Evolutionary conservation across 2,888 invertebrate genomes (phyloP).

Genomic region (Hirtodrosophila cameraria): DNA sequence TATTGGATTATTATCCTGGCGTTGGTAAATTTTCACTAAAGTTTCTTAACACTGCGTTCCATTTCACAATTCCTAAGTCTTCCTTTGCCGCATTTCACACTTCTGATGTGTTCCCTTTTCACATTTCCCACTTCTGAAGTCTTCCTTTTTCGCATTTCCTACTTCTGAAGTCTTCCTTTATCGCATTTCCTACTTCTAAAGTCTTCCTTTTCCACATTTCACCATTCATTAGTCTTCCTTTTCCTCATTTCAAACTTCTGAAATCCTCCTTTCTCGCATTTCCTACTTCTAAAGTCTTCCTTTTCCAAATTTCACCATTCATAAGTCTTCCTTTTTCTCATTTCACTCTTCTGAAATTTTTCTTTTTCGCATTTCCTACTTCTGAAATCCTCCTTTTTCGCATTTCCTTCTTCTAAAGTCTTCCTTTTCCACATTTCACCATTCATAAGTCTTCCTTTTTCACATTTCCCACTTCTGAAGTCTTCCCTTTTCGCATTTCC

Average conservation of each 20-base stretch:
- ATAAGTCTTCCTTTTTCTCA: slow-evolving; percentile 31
- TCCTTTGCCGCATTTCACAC: slow-evolving; percentile 26
- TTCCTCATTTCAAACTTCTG: background rate
- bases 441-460: slow-evolving; percentile 34
- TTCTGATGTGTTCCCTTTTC: too few species aligned
- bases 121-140: slow-evolving; percentile 5
- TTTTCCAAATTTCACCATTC: too few species aligned
- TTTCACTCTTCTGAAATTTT: background rate
- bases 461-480: background rate
- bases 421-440: background rate
- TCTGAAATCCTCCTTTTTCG: slow-evolving; percentile 42
- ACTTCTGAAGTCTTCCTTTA: slow-evolving; percentile 39
- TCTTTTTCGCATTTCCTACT: background rate
- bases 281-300: too few species aligned
- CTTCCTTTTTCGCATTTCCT: slow-evolving; percentile 28
- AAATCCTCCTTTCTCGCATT: slow-evolving; percentile 39
- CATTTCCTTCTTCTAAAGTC: too few species aligned
- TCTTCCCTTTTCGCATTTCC: background rate
- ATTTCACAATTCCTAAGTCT: slow-evolving; percentile 21
- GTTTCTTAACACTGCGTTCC: too few species aligned
- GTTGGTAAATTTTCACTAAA: slow-evolving; percentile 17
- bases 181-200: too few species aligned
- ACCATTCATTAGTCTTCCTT: slow-evolving; percentile 32
- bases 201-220: too few species aligned
- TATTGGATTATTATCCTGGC: slow-evolving; percentile 21